Evolutionary conservation across 2,113 vertebrate species (phyloP).

Genomic region (Epinephelus cyanopodus): DNA sequence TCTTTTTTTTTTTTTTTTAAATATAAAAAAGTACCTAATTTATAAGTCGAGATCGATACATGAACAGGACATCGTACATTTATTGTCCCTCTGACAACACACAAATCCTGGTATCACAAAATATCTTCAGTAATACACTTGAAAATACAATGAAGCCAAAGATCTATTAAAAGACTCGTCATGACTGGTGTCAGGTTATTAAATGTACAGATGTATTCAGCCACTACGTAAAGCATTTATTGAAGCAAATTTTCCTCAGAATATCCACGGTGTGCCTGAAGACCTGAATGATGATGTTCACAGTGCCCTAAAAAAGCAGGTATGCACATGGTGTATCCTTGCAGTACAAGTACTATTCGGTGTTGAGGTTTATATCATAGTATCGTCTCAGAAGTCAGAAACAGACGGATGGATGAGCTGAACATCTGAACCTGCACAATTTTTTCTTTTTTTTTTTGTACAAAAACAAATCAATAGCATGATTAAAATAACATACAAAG

Average conservation of each 20-base stretch:
- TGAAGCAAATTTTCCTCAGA: slow-evolving; percentile 49
- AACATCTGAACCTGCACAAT: slow-evolving; percentile 52
- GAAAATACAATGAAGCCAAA: slow-evolving; percentile 43
- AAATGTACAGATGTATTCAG: slow-evolving; percentile 54
- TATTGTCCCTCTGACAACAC: slow-evolving; percentile 57
- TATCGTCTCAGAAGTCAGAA: slow-evolving; percentile 23
- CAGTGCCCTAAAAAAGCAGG: slow-evolving; percentile 68
- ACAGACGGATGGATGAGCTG: slow-evolving; percentile 30
- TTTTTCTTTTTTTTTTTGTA: not conserved
- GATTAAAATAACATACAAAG: slow-evolving; percentile 58
- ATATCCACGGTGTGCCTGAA: slow-evolving; percentile 37
- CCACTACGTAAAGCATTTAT: slow-evolving; percentile 64
- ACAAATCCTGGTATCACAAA: slow-evolving; percentile 61
- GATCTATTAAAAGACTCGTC: slow-evolving; percentile 40
- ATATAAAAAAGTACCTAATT: slow-evolving; percentile 18
- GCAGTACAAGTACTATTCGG: slow-evolving; percentile 34
- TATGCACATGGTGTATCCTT: slow-evolving; percentile 50
- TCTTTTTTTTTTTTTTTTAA: slow-evolving; percentile 22
- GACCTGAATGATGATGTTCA: slow-evolving; percentile 69
- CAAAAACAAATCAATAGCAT: slow-evolving; percentile 20
- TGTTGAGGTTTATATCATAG: slow-evolving; percentile 54
- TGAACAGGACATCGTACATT: slow-evolving; percentile 49
- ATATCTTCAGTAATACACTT: slow-evolving; percentile 49
- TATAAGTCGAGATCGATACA: slow-evolving; percentile 24
- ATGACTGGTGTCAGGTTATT: slow-evolving; percentile 33